Conservation (phyloP, 1,140 invertebrate species). For the Periplaneta americana region DNA sequence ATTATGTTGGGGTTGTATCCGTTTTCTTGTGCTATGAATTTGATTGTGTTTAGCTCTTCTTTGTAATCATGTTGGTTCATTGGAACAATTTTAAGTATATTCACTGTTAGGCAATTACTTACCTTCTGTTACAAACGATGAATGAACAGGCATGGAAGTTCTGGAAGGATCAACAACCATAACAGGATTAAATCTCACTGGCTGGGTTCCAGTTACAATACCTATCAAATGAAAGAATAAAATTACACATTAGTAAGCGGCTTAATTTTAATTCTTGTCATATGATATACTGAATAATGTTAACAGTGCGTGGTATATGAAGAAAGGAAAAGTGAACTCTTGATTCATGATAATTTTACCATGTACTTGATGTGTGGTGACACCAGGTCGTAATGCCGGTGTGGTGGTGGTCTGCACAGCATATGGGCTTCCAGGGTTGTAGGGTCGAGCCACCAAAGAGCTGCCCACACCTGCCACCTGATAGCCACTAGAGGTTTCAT, state of each 20-base stretch:
- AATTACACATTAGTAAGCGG: too few relatives aligned
- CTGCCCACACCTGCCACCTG: not conserved
- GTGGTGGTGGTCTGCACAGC: not conserved
- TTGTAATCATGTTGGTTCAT: too few relatives aligned
- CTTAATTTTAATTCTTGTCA: too few relatives aligned
- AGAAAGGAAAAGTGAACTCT: too few relatives aligned
- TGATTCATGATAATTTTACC: not conserved
- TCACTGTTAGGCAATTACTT: not conserved
- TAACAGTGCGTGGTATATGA: too few relatives aligned
- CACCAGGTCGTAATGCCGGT: not conserved
- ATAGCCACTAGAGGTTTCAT: constrained; percentile 9
- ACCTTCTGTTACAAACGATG: constrained; percentile 10
- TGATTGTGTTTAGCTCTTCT: too few relatives aligned
- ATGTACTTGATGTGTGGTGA: not conserved
- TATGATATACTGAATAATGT: too few relatives aligned
- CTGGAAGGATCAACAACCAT: constrained; percentile 15
- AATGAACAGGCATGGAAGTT: constrained; percentile 1
- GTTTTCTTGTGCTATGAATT: too few relatives aligned
- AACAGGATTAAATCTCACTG: constrained; percentile 15
- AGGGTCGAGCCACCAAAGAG: not conserved
- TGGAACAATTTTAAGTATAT: too few relatives aligned
- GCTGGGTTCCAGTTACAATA: not conserved
- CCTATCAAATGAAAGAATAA: constrained; percentile 1
- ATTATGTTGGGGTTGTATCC: too few relatives aligned
- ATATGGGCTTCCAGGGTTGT: not conserved